phyloP scores from a whole-genome alignment of 2,797 vertebrate species.

The Sebastes nivosus region DNA sequence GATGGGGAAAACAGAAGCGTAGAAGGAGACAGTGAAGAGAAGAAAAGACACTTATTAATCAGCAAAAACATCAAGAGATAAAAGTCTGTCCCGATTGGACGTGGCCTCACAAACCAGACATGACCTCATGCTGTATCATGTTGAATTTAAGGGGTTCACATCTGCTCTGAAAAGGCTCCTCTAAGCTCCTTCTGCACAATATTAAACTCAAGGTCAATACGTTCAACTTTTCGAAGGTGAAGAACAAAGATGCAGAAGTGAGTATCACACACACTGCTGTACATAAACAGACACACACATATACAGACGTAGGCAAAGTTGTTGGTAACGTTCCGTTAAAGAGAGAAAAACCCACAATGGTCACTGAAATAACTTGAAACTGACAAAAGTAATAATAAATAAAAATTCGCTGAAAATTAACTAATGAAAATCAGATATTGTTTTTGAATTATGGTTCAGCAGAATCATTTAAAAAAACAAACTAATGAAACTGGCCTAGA shows the following conservation, averaged over 20 bases:
- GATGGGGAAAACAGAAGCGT: neutral
- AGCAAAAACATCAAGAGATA: slow-evolving; percentile 6
- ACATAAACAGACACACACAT: neutral
- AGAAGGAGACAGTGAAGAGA: neutral
- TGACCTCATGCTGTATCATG: slow-evolving; percentile 53
- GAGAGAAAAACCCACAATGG: too few relatives aligned
- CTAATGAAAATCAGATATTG: too few relatives aligned
- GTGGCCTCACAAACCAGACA: slow-evolving; percentile 45
- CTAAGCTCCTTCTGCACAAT: neutral
- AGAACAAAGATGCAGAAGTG: neutral
- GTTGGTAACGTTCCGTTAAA: too few relatives aligned
- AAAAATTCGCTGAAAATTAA: too few relatives aligned
- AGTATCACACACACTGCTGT: neutral
- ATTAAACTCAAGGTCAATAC: neutral
- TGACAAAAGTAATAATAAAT: too few relatives aligned
- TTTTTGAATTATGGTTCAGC: too few relatives aligned
- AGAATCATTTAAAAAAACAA: too few relatives aligned
- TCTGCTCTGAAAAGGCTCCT: slow-evolving; percentile 11
- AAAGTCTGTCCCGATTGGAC: slow-evolving; percentile 15
- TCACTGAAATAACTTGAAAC: too few relatives aligned
- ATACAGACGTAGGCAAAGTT: too few relatives aligned
- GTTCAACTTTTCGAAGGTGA: neutral
- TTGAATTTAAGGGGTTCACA: neutral
- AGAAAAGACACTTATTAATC: neutral
- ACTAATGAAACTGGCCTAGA: too few relatives aligned